Percentiles rank a stretch among this genome's conserved stretches.
phyloP scores from a whole-genome alignment of 1,140 invertebrate genomes.

The Anoplophora glabripennis region DNA sequence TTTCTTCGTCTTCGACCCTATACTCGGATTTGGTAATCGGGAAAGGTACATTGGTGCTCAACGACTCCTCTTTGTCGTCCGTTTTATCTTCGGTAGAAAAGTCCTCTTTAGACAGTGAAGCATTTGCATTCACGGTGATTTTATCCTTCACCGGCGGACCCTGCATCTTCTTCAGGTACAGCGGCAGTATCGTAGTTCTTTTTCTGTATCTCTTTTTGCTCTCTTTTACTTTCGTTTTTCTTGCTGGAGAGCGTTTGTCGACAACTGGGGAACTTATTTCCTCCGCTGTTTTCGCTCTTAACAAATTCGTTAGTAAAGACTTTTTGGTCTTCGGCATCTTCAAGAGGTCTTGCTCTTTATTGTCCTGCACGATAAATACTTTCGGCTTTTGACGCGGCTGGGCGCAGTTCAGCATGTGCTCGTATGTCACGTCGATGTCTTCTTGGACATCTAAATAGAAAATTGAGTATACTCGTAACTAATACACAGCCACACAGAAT shows the following conservation, averaged over 20 bases:
- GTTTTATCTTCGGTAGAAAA: neutral
- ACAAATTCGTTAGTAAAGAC: neutral
- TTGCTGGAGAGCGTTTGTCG: constrained; percentile 3
- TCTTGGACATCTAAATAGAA: constrained; percentile 8
- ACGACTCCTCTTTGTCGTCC: neutral
- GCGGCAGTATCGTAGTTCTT: constrained; percentile 25
- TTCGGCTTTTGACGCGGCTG: constrained; percentile 12
- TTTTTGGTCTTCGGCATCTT: neutral
- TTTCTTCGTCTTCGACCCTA: too few relatives aligned
- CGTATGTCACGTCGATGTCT: constrained; percentile 14
- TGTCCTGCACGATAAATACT: neutral
- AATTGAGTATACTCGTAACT: too few relatives aligned
- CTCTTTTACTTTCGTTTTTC: constrained; percentile 5
- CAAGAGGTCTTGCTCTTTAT: neutral
- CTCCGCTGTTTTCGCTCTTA: too few relatives aligned
- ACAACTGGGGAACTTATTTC: neutral
- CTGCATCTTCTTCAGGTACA: constrained; percentile 24
- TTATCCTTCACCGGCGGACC: neutral
- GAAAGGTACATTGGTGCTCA: neutral
- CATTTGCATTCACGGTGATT: too few relatives aligned
- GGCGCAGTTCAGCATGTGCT: constrained; percentile 25
- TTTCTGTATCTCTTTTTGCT: constrained; percentile 6
- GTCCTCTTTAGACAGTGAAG: too few relatives aligned
- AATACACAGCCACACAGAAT: too few relatives aligned
- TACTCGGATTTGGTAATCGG: too few relatives aligned